Base-by-base conservation (phyloP, 2,113 vertebrate species). In the Macaca nemestrina region DNA sequence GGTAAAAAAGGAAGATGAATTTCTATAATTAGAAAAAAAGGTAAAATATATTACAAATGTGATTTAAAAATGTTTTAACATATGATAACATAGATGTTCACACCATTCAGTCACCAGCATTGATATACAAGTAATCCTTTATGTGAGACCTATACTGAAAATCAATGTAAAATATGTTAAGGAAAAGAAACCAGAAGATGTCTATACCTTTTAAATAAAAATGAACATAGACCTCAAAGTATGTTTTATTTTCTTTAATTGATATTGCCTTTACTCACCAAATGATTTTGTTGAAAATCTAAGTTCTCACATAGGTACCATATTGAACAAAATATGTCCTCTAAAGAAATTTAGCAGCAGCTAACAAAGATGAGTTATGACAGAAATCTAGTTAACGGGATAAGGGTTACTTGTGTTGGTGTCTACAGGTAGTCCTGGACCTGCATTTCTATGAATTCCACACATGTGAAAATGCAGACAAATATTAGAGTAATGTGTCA, bases 321-420 rank as follows among this genome's bases (percentile, higher is more conserved):
- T 11, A 94, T 93, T 95, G 50, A 1, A 5, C 27, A 8, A 59
- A 75, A 89, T 20, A 23, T 40, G 23, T 64, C 22, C 52, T 40
- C 80, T 8, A 50, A 32, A 89, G 50, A 43, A 94, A 92, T 95
- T n/a, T 88, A 7, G 68, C 25, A 67, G 5, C 17, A 84, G 30
- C 27, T 38, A 68, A 5, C 3, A 50, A 86, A 52, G 0, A 52
- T n/a, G 43, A 88, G 6, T 55, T 67, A 50, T 79, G 95, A 40
- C 27, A 95, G n/a, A 97, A 97, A 88, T 76, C 30, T 12, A 72
- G 81, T 94, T 97, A 84, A 72, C 82, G 97, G 55, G 91, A 61
- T 12, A 73, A 93, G 3, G 16, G 2, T 18, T 64, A 9, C 2
- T 18, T 40, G 22, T 70, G 1, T 5, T 68, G 3, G 13, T 82